These are phyloP conservation scores for Crocuta crocuta DNA, from an alignment of 2,113 vertebrate genomes.

Conservation along the genomic window DNA sequence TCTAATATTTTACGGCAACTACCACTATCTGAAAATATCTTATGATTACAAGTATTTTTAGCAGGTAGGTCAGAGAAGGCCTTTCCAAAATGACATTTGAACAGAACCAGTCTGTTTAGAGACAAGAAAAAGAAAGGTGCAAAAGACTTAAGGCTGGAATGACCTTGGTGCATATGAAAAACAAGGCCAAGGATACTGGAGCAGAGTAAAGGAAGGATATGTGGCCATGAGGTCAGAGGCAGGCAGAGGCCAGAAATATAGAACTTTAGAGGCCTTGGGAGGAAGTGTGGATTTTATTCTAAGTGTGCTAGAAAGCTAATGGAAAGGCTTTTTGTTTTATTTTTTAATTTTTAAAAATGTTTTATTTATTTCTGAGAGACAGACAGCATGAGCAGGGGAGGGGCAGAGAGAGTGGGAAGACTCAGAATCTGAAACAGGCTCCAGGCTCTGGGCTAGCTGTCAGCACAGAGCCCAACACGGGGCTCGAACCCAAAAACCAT, in stretches of 20 bases:
- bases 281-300: neutral
- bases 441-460: too few relatives aligned
- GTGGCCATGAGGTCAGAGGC: neutral
- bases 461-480: too few relatives aligned
- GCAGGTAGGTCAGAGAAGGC: neutral
- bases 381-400: too few relatives aligned
- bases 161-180: neutral
- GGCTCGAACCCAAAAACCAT: too few relatives aligned
- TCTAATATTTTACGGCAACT: neutral
- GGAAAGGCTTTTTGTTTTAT: neutral
- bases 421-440: too few relatives aligned
- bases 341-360: too few relatives aligned
- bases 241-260: neutral
- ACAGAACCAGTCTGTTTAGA: neutral
- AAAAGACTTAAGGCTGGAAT: neutral
- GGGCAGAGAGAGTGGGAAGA: too few relatives aligned
- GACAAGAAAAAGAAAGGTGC: neutral
- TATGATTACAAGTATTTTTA: neutral
- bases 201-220: neutral
- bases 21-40: neutral
- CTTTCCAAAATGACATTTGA: neutral
- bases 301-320: neutral
- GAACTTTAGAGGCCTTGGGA: neutral
- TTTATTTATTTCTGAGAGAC: too few relatives aligned
- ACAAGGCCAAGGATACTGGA: neutral